Conservation (phyloP, 2,113 vertebrate species). For the Labrus mixtus region DNA sequence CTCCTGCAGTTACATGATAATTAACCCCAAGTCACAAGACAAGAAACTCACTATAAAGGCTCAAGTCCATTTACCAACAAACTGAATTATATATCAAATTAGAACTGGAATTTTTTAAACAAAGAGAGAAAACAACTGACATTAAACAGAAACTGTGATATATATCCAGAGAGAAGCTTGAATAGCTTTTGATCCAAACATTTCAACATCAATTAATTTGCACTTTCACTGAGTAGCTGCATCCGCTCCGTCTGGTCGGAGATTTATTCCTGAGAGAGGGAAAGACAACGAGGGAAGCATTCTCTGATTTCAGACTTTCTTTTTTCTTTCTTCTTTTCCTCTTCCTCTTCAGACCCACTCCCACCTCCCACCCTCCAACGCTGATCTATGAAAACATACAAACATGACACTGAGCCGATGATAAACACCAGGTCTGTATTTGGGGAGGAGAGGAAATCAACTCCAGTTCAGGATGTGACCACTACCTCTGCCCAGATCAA, state of each 20-base stretch:
- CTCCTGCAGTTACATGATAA: no score
- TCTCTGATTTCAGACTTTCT: conserved; percentile 70
- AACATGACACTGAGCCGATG: conserved; percentile 83
- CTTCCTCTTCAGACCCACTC: conserved; percentile 59
- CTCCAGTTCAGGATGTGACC: conserved; percentile 86
- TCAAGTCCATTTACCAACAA: no score
- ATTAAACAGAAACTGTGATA: conserved; percentile 28
- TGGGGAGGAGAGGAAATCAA: conserved; percentile 81
- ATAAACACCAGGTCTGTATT: conserved; percentile 85
- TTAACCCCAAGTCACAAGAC: no score
- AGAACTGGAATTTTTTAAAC: conserved; percentile 5
- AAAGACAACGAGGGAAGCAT: conserved; percentile 60
- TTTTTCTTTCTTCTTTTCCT: conserved; percentile 54
- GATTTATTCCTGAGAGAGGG: conserved; percentile 74
- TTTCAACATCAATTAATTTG: conserved; percentile 75
- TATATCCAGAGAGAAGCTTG: conserved; percentile 22
- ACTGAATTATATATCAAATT: background rate
- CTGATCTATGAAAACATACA: conserved; percentile 86
- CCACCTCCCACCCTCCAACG: conserved; percentile 55
- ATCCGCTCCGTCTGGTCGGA: conserved; percentile 73
- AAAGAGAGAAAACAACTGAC: conserved; percentile 4
- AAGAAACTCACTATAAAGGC: no score
- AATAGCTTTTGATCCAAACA: conserved; percentile 38
- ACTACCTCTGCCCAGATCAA: conserved; percentile 83
- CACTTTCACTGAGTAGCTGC: conserved; percentile 76